A percentile compares a stretch with the other conserved stretches of the same genome.
These are phyloP conservation scores for Hyposoter dolosus DNA, from an alignment of 2,888 invertebrate species.

Conservation along the genomic window DNA sequence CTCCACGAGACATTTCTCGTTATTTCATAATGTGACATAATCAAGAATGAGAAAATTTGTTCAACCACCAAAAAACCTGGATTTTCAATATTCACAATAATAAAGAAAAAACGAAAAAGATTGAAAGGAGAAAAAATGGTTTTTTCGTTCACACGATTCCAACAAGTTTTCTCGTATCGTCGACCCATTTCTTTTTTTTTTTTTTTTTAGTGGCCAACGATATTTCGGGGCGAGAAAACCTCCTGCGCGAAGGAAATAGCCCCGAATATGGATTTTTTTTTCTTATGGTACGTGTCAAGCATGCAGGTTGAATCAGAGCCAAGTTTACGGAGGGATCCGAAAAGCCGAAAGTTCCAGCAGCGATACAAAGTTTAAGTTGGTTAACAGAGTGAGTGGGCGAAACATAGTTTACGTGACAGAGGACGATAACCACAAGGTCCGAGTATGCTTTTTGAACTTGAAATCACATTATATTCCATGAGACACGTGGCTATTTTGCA, in stretches of 20 bases:
- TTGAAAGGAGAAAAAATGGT: too few species aligned
- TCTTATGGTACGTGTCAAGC: constrained; percentile 2
- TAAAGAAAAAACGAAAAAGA: too few species aligned
- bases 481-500: constrained; percentile 22
- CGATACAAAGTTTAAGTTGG: constrained; percentile 18
- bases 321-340: constrained; percentile 6
- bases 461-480: constrained; percentile 18
- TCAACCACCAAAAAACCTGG: not conserved
- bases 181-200: not conserved
- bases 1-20: not conserved
- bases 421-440: constrained; percentile 29
- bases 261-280: constrained; percentile 24
- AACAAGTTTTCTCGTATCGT: too few species aligned
- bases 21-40: not conserved
- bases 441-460: constrained; percentile 28
- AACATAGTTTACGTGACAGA: constrained; percentile 14
- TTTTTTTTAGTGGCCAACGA: not conserved
- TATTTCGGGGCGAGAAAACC: not conserved
- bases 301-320: constrained; percentile 17
- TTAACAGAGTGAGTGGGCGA: not conserved
- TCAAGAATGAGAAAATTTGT: not conserved
- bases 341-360: constrained; percentile 13
- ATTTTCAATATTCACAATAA: not conserved
- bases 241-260: not conserved
- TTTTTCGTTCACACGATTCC: too few species aligned